Evolutionary conservation across 2,797 vertebrate species (phyloP), one percentile per base, ranked within the genome.

Genomic region (Cossypha heuglini): DNA sequence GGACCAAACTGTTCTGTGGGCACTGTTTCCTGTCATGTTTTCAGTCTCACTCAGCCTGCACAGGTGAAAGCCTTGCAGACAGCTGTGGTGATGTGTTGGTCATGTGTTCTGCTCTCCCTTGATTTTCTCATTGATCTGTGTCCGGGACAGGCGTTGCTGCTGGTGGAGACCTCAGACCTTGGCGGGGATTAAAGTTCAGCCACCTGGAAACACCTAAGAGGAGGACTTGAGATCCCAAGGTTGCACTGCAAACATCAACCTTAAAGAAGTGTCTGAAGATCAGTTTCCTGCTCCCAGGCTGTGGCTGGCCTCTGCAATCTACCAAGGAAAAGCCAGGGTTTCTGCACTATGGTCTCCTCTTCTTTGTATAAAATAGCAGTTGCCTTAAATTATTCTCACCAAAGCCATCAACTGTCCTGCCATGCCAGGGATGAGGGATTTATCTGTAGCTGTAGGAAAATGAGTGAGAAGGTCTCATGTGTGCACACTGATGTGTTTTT

Each of bases 351-450:
- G 80, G 54, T 78, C 88, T 95, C 81, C 72, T 90, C 94, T 88
- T 92, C 80, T 96, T 93, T 87, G 54, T 96, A 74, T 94, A 92
- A 96, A 96, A 78, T 77, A 96, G 92, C 94, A 93, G 82, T 96
- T 97, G 96, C 97, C 96, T 97, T 97, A 96, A 95, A 84, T 92
- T 93, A 81, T 96, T 92, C 91, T 95, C 92, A 94, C 92, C 91
- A 92, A 96, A 96, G 88, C 75, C 94, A 93, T 95, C 93, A 84
- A 89, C 90, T 92, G 79, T 92, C 68, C 82, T 94, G 93, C 88
- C 68, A 24, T 86, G 91, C 94, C 93, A 78, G 82, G 83, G 95
- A 96, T 91, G 93, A 90, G 77, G 87, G 83, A 91, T 88, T 81
- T 82, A 76, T 77, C 90, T 80, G 42, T 75, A 88, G 90, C 77